phyloP scores from a whole-genome alignment of 2,888 invertebrate species.

The Nycteola revayana region DNA sequence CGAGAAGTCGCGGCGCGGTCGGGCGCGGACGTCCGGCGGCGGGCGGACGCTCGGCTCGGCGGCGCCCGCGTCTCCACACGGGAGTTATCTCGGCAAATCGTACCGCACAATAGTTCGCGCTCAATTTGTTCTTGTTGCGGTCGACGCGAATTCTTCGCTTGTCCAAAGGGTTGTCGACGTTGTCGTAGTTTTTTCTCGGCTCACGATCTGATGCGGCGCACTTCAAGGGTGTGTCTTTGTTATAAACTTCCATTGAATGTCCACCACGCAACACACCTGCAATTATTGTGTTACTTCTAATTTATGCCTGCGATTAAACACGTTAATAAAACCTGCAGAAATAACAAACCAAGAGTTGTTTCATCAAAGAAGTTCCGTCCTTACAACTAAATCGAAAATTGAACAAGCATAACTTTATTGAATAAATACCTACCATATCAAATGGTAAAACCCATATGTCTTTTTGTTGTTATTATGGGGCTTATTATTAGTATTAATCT shows the following conservation, averaged over 20 bases:
- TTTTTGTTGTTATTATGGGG: too few species aligned
- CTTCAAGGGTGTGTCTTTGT: conserved; percentile 55
- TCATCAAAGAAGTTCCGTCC: too few species aligned
- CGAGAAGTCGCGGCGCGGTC: conserved; percentile 32
- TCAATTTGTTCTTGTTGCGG: conserved; percentile 81
- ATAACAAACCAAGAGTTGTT: too few species aligned
- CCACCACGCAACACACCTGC: conserved; percentile 39
- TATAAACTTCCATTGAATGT: conserved; percentile 53
- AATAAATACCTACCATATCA: too few species aligned
- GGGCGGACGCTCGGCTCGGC: conserved; percentile 48
- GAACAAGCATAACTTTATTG: too few species aligned
- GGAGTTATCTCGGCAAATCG: conserved; percentile 79
- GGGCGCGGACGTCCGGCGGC: conserved; percentile 58
- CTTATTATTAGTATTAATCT: too few species aligned
- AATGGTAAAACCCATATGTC: too few species aligned
- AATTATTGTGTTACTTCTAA: conserved; percentile 50
- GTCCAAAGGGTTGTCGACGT: conserved; percentile 63
- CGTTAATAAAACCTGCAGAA: conserved; percentile 26
- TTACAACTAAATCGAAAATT: too few species aligned
- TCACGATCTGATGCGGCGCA: conserved; percentile 46
- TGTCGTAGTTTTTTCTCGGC: conserved; percentile 68
- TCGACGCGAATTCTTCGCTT: conserved; percentile 76
- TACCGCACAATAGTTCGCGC: conserved; percentile 77
- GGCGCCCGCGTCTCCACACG: conserved; percentile 66
- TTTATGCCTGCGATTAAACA: conserved; percentile 38